phyloP scores from a whole-genome alignment of 1,140 invertebrate genomes.

The Microplitis demolitor region DNA sequence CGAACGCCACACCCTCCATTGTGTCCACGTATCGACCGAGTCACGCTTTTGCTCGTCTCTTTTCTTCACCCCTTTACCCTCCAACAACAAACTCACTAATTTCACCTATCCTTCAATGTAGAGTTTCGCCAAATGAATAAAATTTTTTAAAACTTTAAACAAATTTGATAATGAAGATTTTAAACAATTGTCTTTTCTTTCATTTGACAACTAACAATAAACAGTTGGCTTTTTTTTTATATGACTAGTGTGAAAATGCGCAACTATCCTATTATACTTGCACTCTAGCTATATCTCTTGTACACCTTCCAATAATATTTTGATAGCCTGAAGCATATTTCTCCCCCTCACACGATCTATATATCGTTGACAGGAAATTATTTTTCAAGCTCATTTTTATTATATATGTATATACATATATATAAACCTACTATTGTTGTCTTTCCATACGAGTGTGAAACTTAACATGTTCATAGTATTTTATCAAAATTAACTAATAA shows the following conservation, averaged over 20 bases:
- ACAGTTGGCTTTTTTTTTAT: not conserved
- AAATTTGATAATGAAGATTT: no score
- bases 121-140: not conserved
- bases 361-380: slow-evolving; percentile 56
- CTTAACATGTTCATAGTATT: no score
- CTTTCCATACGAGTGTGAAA: no score
- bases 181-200: no score
- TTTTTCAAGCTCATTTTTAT: slow-evolving; percentile 52
- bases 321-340: slow-evolving; percentile 40
- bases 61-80: not conserved
- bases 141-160: not conserved
- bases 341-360: slow-evolving; percentile 40
- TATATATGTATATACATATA: no score
- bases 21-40: slow-evolving; percentile 55
- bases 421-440: slow-evolving; percentile 23
- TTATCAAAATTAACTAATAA: no score
- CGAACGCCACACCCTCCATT: slow-evolving; percentile 58
- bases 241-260: slow-evolving; percentile 11
- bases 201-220: not conserved
- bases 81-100: not conserved
- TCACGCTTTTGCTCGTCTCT: not conserved
- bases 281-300: slow-evolving; percentile 37
- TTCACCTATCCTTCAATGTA: not conserved
- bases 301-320: slow-evolving; percentile 58
- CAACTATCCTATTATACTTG: slow-evolving; percentile 26